Evolutionary conservation across 2,888 invertebrate species (phyloP), one percentile per base, ranked within the genome.

Genomic region (Phoenoteleia sp.): DNA sequence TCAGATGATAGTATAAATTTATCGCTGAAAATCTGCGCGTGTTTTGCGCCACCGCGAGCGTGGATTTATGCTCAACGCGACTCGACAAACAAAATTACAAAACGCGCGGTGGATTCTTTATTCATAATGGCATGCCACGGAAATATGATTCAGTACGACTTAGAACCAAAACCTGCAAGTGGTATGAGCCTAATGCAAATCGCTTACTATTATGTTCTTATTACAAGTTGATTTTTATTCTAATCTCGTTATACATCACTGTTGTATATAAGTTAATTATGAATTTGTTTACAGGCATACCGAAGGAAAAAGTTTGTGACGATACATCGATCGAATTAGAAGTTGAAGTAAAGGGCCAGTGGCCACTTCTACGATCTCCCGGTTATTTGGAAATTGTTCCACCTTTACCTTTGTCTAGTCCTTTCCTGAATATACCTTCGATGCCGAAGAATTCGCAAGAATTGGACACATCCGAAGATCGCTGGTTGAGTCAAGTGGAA

Each of bases 401-500:
- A 77, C 98, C 98, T n/a, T 94, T 98, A 87, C 94, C 96, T 25
- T 93, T 95, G 25, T 96, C 96, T 89, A 97, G 96, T 94, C 96
- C 97, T 87, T 94, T 97, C 85, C 94, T 95, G 86, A 94, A 95
- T 86, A 90, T 91, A 77, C 91, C 84, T 79, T 92, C 88, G 85
- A 90, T 89, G 49, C 90, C 89, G 33, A 90, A 91, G 62, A 90
- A 87, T 69, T 88, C 88, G 2, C 91, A 91, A 67, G 90, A 91
- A 15, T 29, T 88, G 33, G 92, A 93, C 60, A 89, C 88, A 15
- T 95, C 91, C 90, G 95, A 96, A 85, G 98, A 98, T 93, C 96
- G 97, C 81, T 99, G 99, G 99, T 94, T 99, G 88, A 97, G 98
- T 72, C 98, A 99, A 95, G 99, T 99, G 71, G 99, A 99, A 95